Percentiles rank a stretch among this genome's conserved stretches.
Evolutionary conservation across 2,888 invertebrate genomes (phyloP).

Genomic region (Hyles lineata): DNA sequence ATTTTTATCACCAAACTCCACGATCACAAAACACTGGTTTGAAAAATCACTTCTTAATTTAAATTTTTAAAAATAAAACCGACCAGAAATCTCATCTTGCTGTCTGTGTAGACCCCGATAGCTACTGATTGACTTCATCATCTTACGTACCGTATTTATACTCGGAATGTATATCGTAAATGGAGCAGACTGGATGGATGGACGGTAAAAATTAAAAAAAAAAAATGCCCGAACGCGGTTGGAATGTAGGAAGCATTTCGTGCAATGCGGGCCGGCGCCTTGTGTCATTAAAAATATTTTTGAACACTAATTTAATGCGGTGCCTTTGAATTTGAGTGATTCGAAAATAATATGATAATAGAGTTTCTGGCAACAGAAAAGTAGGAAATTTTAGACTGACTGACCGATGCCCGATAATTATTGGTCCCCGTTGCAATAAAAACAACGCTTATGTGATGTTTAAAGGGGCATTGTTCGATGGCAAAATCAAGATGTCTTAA

Average conservation of each 20-base stretch:
- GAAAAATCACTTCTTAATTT: not conserved
- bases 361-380: no score
- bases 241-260: conserved; percentile 79
- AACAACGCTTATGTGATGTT: no score
- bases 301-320: conserved; percentile 30
- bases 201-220: conserved; percentile 52
- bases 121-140: conserved; percentile 71
- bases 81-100: conserved; percentile 80
- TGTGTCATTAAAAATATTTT: conserved; percentile 42
- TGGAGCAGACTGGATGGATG: conserved; percentile 59
- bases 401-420: no score
- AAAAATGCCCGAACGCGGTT: conserved; percentile 56
- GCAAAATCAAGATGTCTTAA: no score
- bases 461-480: no score
- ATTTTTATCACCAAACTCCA: not conserved
- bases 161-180: conserved; percentile 53
- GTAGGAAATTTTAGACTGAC: no score
- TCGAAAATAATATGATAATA: not conserved
- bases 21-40: conserved; percentile 19
- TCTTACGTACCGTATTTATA: conserved; percentile 68
- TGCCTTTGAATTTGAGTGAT: conserved; percentile 17
- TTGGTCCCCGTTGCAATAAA: no score
- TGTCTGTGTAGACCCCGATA: conserved; percentile 59
- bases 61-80: conserved; percentile 48
- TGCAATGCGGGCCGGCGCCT: conserved; percentile 49